Conservation (phyloP, 2,797 vertebrate genomes). For the Petrocephalus schoutedeni region DNA sequence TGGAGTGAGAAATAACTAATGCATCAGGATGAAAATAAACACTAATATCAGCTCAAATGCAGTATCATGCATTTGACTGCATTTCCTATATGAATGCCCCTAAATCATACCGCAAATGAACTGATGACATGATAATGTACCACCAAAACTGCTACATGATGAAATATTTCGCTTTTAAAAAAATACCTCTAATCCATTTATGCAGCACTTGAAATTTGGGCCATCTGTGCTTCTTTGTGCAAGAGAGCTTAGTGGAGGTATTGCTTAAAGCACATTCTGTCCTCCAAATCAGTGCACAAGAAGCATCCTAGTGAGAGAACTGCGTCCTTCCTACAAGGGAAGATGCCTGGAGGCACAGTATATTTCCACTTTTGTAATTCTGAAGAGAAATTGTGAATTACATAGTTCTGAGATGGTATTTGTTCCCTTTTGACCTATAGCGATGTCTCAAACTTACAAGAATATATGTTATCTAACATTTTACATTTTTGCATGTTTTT, state of each 20-base stretch:
- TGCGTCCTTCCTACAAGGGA: neutral
- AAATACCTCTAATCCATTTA: neutral
- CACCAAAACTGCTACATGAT: neutral
- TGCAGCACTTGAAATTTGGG: neutral
- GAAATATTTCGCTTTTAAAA: neutral
- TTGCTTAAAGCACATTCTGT: slow-evolving; percentile 3
- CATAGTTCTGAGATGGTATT: neutral
- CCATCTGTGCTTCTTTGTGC: slow-evolving; percentile 3
- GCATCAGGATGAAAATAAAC: neutral
- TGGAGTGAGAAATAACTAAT: neutral
- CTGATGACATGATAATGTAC: neutral
- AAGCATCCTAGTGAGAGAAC: neutral
- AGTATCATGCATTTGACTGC: neutral
- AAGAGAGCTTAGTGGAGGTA: neutral
- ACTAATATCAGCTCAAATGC: neutral
- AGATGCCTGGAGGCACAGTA: neutral
- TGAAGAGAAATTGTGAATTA: neutral
- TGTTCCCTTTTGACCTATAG: neutral
- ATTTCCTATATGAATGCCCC: neutral
- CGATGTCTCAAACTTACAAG: neutral
- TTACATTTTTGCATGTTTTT: neutral
- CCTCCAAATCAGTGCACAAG: neutral
- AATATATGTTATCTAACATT: neutral
- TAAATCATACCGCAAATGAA: neutral
- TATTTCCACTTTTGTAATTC: neutral